Evolutionary conservation across 2,797 vertebrate genomes (phyloP), one percentile per base, ranked within the genome.

Genomic region (Hippoglossus hippoglossus): DNA sequence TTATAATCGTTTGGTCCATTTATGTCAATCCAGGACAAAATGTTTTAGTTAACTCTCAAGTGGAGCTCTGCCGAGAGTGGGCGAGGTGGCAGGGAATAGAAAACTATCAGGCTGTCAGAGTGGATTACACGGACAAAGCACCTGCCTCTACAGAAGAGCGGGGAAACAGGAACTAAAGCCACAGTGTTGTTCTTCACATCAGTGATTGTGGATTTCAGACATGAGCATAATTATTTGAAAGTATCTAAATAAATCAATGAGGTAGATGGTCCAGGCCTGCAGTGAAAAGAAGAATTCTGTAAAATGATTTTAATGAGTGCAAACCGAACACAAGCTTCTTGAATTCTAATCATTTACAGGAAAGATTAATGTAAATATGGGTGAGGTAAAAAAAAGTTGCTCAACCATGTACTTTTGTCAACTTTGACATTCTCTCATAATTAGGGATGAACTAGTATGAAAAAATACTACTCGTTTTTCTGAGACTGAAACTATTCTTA

Each of bases 51-150:
- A 69, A 88, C 81, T 86, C 82, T 85, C 71, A 71, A 88, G 86
- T 69, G 79, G 52, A 34, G 66, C 71, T 79, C 62, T 58, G 75
- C 74, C 47, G 62, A 51, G 71, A 86, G 69, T 71, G 62, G 76
- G 77, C 65, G 84, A 88, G 79, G 91, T 86, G 85, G 89, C 82
- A 83, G 84, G 84, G 83, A 89, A 90, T 82, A 52, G 83, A 87
- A 88, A 85, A 91, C 80, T 47, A 89, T 83, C 77, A 62, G 66
- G 73, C 73, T 74, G 90, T 91, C 91, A 84, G 61, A 69, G 83
- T 67, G 74, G 82, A 89, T 93, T 90, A 92, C 55, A 67, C 65
- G 78, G 83, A 86, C 75, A 60, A 67, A 77, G 77, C 71, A 55
- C 76, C 77, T 59, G 71, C 63, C 70, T 72, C 63, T 22, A 19